A percentile compares a stretch with the other conserved stretches of the same genome.
Conservation (phyloP, 2,888 invertebrate species). For the Griposia aprilina region DNA sequence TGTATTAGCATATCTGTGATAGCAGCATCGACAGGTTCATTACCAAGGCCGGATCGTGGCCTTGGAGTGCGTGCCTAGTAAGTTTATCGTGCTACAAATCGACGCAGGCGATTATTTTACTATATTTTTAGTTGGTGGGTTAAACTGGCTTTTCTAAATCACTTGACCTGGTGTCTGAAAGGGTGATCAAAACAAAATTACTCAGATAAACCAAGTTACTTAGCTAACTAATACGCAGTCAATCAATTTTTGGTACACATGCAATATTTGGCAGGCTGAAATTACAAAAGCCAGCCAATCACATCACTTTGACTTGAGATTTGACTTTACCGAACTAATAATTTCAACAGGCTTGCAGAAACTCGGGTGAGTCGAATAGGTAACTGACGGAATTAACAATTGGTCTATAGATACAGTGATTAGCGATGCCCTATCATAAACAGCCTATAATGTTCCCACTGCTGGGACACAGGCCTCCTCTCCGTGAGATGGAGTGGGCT, state of each 20-base stretch:
- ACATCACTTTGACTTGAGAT: neutral
- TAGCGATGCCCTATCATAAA: neutral
- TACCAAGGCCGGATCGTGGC: slow-evolving; percentile 46
- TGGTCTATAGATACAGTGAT: neutral
- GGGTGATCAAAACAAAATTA: too few species aligned
- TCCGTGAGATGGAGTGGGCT: too few species aligned
- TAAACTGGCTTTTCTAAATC: too few species aligned
- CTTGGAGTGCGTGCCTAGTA: slow-evolving; percentile 34
- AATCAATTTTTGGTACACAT: too few species aligned
- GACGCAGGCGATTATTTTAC: neutral
- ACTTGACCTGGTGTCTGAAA: too few species aligned
- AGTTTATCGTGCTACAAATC: neutral
- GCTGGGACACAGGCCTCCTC: too few species aligned
- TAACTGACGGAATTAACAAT: neutral
- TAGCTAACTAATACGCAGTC: too few species aligned
- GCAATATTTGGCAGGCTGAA: neutral
- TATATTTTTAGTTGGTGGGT: neutral
- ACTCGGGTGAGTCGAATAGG: neutral
- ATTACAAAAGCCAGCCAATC: neutral
- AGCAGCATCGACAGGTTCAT: slow-evolving; percentile 38
- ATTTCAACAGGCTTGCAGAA: neutral
- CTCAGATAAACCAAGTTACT: too few species aligned
- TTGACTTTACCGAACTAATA: neutral
- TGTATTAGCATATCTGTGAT: slow-evolving; percentile 62
- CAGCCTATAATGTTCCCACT: too few species aligned